These are phyloP conservation scores for Mustela lutreola DNA, from an alignment of 2,113 vertebrate genomes.

Conservation along the genomic window DNA sequence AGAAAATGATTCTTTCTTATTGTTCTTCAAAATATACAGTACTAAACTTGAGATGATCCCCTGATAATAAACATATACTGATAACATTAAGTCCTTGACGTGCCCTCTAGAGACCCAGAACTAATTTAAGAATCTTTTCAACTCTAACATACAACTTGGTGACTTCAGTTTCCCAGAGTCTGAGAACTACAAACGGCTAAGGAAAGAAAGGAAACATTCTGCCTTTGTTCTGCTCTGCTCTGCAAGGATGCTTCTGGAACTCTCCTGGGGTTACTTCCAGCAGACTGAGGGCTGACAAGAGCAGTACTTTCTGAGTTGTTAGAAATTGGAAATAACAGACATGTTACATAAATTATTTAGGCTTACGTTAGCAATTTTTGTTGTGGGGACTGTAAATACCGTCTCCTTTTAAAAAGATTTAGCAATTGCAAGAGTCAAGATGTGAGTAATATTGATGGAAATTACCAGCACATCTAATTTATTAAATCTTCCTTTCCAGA, in stretches of 20 bases:
- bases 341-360: constrained; percentile 38
- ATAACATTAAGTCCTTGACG: neutral
- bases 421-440: neutral
- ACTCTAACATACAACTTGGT: constrained; percentile 66
- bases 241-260: neutral
- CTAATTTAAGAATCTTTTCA: constrained; percentile 54
- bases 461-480: neutral
- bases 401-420: neutral
- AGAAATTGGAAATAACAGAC: constrained; percentile 67
- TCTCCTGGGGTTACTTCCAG: constrained; percentile 19
- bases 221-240: neutral
- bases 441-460: neutral
- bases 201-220: neutral
- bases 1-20: neutral
- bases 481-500: neutral
- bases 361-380: neutral
- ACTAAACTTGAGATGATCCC: neutral
- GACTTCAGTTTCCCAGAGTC: constrained; percentile 59
- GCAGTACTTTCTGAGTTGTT: constrained; percentile 46
- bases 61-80: constrained; percentile 14
- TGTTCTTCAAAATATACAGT: constrained; percentile 13
- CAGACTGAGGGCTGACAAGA: neutral
- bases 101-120: neutral
- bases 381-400: neutral
- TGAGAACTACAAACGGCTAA: constrained; percentile 45